A percentile compares a stretch with the other conserved stretches of the same genome.
Conservation (phyloP, 2,797 vertebrate species). For the Cetoscarus ocellatus region DNA sequence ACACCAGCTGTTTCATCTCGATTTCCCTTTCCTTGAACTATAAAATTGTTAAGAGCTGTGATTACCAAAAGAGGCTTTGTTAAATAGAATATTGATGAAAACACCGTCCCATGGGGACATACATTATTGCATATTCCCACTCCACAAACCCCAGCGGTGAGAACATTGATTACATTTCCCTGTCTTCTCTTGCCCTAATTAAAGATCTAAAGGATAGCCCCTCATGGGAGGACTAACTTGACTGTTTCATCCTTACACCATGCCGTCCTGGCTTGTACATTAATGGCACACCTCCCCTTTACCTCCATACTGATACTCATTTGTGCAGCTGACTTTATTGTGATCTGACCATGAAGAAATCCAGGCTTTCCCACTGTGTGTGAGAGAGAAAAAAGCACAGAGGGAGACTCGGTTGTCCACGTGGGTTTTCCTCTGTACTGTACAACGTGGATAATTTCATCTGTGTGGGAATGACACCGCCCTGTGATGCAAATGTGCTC, state of each 20-base stretch:
- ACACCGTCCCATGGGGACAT: conserved; percentile 44
- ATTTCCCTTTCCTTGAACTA: neutral
- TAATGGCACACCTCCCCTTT: conserved; percentile 21
- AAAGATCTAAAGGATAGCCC: conserved; percentile 73
- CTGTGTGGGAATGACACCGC: conserved; percentile 37
- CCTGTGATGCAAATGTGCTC: conserved; percentile 30
- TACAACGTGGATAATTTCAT: conserved; percentile 42
- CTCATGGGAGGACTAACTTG: conserved; percentile 65
- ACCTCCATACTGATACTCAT: conserved; percentile 26
- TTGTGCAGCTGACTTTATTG: conserved; percentile 4
- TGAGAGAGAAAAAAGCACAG: conserved; percentile 16
- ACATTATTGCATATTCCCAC: conserved; percentile 71
- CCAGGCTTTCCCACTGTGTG: neutral
- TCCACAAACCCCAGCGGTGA: conserved; percentile 67
- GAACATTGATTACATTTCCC: conserved; percentile 79
- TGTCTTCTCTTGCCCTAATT: conserved; percentile 76
- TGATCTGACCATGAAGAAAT: conserved; percentile 24
- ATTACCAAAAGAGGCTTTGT: conserved; percentile 37
- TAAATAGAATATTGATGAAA: conserved; percentile 70
- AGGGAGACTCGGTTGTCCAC: conserved; percentile 1
- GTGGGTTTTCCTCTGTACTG: conserved; percentile 21
- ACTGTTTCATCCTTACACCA: conserved; percentile 59
- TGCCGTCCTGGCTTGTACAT: conserved; percentile 31
- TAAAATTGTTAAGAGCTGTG: neutral
- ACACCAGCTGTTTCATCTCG: neutral